Conservation (phyloP, 2,888 invertebrate genomes). For the Chloroclysta siterata region DNA sequence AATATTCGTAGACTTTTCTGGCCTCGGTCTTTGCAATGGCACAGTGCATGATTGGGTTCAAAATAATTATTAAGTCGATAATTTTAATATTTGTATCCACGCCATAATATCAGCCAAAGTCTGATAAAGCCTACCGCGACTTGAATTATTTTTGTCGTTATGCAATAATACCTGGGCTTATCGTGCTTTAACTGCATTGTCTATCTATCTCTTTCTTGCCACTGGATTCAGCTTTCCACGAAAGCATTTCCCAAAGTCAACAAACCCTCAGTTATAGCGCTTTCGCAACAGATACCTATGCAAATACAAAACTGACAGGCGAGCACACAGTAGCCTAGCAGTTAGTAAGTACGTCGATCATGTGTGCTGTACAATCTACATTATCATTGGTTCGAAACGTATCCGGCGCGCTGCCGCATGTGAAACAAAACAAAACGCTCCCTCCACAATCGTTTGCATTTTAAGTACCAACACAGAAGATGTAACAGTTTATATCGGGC, state of each 20-base stretch:
- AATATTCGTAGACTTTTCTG: neutral
- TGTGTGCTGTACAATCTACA: conserved; percentile 14
- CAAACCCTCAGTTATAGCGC: neutral
- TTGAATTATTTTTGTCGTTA: neutral
- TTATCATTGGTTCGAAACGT: conserved; percentile 20
- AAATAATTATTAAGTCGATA: too few species aligned
- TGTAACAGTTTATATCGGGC: conserved; percentile 18
- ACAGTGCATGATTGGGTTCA: neutral
- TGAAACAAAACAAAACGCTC: conserved; percentile 30
- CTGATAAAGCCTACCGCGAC: neutral
- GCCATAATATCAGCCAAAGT: neutral
- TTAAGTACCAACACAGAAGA: conserved; percentile 20
- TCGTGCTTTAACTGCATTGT: conserved; percentile 12
- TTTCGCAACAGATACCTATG: neutral
- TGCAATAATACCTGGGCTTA: conserved; percentile 13
- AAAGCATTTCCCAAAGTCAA: neutral
- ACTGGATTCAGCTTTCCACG: neutral
- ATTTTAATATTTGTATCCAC: too few species aligned
- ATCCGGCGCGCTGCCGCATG: conserved; percentile 26
- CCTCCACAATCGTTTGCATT: conserved; percentile 26
- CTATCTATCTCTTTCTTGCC: neutral
- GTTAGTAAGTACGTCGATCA: neutral
- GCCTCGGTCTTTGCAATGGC: neutral
- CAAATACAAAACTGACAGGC: neutral
- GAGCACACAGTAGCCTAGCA: conserved; percentile 2